Conservation (phyloP, 1,140 invertebrate genomes). For the Ceratitis capitata region DNA sequence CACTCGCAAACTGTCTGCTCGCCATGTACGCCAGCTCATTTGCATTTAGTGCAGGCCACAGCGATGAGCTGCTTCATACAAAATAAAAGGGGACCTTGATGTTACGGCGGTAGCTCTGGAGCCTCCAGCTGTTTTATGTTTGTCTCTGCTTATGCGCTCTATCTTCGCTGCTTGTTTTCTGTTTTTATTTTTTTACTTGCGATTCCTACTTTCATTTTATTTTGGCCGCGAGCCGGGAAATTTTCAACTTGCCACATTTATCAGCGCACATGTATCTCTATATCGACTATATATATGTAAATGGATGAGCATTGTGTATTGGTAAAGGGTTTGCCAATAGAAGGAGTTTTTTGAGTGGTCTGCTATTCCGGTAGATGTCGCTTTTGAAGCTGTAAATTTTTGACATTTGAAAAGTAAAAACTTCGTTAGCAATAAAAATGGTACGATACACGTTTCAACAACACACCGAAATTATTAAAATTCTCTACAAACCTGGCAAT, state of each 20-base stretch:
- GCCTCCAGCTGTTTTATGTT: neutral
- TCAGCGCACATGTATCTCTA: conserved; percentile 11
- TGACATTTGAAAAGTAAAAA: too few species aligned
- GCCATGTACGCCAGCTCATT: conserved; percentile 23
- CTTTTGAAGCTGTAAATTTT: too few species aligned
- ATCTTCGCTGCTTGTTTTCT: neutral
- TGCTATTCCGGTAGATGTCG: too few species aligned
- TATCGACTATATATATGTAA: neutral
- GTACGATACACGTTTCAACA: too few species aligned
- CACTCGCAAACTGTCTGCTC: neutral
- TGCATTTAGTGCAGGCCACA: conserved; percentile 20
- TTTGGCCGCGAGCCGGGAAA: neutral
- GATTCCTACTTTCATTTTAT: neutral
- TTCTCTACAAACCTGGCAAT: too few species aligned
- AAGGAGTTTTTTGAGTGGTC: too few species aligned
- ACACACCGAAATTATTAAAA: too few species aligned
- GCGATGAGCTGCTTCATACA: neutral
- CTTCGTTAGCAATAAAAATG: too few species aligned
- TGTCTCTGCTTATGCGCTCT: neutral
- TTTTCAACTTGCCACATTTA: conserved; percentile 19
- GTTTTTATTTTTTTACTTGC: too few species aligned
- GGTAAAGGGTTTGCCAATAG: too few species aligned
- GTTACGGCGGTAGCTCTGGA: neutral
- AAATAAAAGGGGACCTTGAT: neutral
- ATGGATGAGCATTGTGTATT: neutral